Conservation (phyloP, 2,797 vertebrate species). For the Cryptoblepharus egeriae region DNA sequence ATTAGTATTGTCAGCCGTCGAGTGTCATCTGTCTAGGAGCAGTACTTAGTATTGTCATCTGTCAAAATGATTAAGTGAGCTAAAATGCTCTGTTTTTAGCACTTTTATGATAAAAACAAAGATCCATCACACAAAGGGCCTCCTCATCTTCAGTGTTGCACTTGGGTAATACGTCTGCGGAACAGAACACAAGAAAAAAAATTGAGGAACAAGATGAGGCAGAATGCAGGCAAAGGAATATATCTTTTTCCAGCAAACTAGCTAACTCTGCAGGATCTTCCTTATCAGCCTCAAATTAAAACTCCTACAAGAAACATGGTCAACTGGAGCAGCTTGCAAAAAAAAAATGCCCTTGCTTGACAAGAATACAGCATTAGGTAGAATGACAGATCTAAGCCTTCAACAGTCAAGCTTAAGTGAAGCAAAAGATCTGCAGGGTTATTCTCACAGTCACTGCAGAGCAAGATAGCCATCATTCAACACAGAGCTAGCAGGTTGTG, state of each 20-base stretch:
- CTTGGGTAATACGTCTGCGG: slow-evolving; percentile 46
- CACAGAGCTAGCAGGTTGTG: not conserved
- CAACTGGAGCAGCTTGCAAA: slow-evolving; percentile 25
- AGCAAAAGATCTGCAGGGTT: not conserved
- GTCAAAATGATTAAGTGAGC: slow-evolving; percentile 68
- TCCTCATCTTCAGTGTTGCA: slow-evolving; percentile 35
- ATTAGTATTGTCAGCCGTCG: slow-evolving; percentile 70
- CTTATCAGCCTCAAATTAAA: slow-evolving; percentile 32
- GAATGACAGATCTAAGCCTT: not conserved
- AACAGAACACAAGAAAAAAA: slow-evolving; percentile 24
- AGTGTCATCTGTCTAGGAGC: slow-evolving; percentile 52
- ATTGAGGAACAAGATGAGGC: not conserved
- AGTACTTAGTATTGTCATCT: slow-evolving; percentile 56
- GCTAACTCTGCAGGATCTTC: slow-evolving; percentile 6
- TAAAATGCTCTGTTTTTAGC: slow-evolving; percentile 58
- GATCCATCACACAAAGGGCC: slow-evolving; percentile 36
- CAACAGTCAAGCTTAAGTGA: not conserved
- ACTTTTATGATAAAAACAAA: slow-evolving; percentile 56
- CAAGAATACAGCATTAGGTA: not conserved
- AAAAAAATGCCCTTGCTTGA: not conserved
- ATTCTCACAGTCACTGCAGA: not conserved
- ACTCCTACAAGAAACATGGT: not conserved
- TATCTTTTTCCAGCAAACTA: slow-evolving; percentile 42
- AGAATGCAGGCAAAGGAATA: slow-evolving; percentile 36
- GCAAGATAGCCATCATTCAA: not conserved